Percentiles rank a stretch among this genome's conserved stretches.
Conservation (phyloP, 2,113 vertebrate genomes). For the Gulo gulo region DNA sequence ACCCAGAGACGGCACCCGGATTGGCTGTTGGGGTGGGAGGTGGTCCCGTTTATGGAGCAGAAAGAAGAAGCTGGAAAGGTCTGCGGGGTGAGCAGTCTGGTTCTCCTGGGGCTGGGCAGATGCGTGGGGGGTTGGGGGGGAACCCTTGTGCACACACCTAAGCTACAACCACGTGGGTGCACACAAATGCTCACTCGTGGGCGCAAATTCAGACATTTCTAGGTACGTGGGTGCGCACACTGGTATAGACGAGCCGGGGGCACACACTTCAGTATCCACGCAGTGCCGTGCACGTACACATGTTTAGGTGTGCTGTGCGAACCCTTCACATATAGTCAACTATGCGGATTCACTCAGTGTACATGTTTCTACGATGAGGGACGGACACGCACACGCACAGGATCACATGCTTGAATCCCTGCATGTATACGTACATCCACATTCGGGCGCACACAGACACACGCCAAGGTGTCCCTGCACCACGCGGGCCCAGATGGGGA, state of each 20-base stretch:
- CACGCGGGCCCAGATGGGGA: background rate
- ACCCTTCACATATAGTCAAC: background rate
- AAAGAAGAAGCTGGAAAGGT: background rate
- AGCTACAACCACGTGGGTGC: background rate
- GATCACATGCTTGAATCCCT: no score
- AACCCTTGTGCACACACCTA: background rate
- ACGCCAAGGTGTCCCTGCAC: background rate
- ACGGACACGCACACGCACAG: background rate
- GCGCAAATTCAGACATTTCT: background rate
- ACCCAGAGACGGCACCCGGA: background rate
- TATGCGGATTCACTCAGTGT: background rate
- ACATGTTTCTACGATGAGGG: no score
- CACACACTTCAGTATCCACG: background rate
- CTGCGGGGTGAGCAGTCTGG: background rate
- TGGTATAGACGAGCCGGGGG: background rate
- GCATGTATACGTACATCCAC: background rate
- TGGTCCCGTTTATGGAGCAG: no score
- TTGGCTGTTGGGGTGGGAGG: background rate
- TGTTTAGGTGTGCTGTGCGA: fast-evolving
- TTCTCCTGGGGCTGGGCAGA: background rate
- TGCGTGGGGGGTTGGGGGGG: no score
- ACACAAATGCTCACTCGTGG: background rate
- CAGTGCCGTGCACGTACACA: fast-evolving
- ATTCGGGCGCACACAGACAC: background rate
- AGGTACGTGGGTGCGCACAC: background rate